Evolutionary conservation across 92 coral and sea anemone species (phyloP).

Genomic region (Pocillopora meandrina): DNA sequence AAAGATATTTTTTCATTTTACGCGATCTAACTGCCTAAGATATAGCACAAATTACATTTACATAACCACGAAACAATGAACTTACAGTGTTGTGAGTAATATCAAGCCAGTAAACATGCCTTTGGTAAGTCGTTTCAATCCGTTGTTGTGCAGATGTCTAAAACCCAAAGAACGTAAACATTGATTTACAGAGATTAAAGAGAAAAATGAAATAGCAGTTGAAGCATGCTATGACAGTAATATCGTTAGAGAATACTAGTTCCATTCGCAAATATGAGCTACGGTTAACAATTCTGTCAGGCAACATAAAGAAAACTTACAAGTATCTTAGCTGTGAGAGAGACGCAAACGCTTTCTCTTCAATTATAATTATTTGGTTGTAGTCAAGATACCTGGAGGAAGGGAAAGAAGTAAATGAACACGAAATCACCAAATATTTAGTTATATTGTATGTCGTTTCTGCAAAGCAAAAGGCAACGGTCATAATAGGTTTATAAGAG

Average conservation of each 20-base stretch:
- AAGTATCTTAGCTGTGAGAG: neutral
- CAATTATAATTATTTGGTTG: neutral
- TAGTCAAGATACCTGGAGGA: neutral
- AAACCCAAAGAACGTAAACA: neutral
- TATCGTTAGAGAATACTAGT: no score
- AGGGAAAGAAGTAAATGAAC: neutral
- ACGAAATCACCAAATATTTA: neutral
- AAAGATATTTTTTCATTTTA: no score
- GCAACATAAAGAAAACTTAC: neutral
- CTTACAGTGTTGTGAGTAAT: constrained; percentile 6
- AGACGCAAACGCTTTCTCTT: constrained; percentile 2
- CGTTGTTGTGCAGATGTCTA: neutral
- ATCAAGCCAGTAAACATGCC: neutral
- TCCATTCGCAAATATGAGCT: neutral
- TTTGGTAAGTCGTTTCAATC: constrained; percentile 2
- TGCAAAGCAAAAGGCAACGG: no score
- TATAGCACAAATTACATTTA: neutral
- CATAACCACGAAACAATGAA: neutral
- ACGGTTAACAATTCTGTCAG: neutral
- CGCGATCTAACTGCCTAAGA: no score
- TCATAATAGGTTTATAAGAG: no score
- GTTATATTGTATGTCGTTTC: no score
- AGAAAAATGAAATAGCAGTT: no score
- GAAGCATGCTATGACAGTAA: no score
- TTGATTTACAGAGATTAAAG: neutral